Base-by-base conservation (phyloP, 2,113 vertebrate species). In the Phylloscopus trochilus region DNA sequence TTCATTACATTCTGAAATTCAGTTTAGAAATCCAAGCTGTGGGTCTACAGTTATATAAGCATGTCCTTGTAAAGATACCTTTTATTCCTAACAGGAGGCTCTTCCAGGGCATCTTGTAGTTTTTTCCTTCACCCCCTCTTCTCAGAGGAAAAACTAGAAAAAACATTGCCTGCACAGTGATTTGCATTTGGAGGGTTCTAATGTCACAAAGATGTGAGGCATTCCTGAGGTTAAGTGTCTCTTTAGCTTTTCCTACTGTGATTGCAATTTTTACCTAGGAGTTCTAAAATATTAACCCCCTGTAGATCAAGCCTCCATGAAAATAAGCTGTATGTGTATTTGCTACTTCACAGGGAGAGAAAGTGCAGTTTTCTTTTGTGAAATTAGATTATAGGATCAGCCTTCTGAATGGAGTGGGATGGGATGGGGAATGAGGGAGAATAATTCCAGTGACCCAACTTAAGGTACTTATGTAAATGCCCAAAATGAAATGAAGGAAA, bases 31-130 rank as follows among this genome's bases (percentile, higher is more conserved):
- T 91, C 39, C n/a, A 60, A 12, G 73, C 52, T 69, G 30, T 95
- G 69, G 44, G 46, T 59, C 31, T 84, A 46, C 59, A 91, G 74
- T 28, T 66, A 30, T 67, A 76, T 67, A 76, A 84, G 33, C 9
- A 21, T 35, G 33, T 79, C 94, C 58, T 77, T 90, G 39, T 19
- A 76, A 79, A 79, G 79, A 83, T 79, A 83, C 77, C 41, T 53
- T 96, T 23, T 75, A 39, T 92, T 82, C 87, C n/a, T 86, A 92
- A 90, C 46, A 95, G 95, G 86, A 97, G 96, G 52, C 73, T 94
- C 60, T 96, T 83, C 66, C 43, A 83, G 43, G 53, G 75, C 35
- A 82, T 70, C 72, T 70, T 64, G 23, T 62, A 6, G 33, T 11
- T 52, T 62, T 15, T 70, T 74, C 15, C 19, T 83, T 89, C 30